Base-by-base conservation (phyloP, 2,888 invertebrate species). In the Gandaritis pyraliata region DNA sequence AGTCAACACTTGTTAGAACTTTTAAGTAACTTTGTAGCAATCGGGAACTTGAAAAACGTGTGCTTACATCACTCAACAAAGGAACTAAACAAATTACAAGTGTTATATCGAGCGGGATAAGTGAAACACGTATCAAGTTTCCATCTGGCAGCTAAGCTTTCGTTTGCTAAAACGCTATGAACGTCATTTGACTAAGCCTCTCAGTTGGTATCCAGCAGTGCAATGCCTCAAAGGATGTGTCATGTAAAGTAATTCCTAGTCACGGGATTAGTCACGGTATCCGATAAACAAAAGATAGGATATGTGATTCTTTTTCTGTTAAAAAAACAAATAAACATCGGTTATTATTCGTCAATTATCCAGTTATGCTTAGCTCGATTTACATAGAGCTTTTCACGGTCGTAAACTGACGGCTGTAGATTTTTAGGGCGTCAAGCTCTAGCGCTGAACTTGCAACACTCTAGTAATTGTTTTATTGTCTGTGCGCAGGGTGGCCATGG, bases 121-220 rank as follows among this genome's bases (percentile, higher is more conserved):
- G 55, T 64, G 66, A 63, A 68, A 68, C 65, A 67, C 67, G 65
- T 67, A 70, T 70, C 67, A 64, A 65, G 70, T 70, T 68, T 59
- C 67, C 56, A 54, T 70, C 63, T 65, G 63, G 57, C 50, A 47
- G 61, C 46, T 57, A 16, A 53, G 41, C 18, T 36, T 33, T 16
- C 13, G n/a, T 18, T 45, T 18, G 7, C 45, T 36, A n/a, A 45
- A 16, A 45, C 3, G 36, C 36, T 18, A 10, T 4, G 16, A 36
- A 18, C 53, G 45, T n/a, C 18, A 15, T 13, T 13, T 39, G 23
- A n/a, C 10, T 23, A 23, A 23, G 23, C n/a, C n/a, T n/a, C n/a
- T n/a, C n/a, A 23, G 3, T 2, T 3, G 6, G 23, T 3, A 3
- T 23, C 23, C 23, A 23, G 5, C 6, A 1, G 23, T 23, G 23